Evolutionary conservation across 2,888 invertebrate genomes (phyloP).

Genomic region (Oegoconia quadripuncta): DNA sequence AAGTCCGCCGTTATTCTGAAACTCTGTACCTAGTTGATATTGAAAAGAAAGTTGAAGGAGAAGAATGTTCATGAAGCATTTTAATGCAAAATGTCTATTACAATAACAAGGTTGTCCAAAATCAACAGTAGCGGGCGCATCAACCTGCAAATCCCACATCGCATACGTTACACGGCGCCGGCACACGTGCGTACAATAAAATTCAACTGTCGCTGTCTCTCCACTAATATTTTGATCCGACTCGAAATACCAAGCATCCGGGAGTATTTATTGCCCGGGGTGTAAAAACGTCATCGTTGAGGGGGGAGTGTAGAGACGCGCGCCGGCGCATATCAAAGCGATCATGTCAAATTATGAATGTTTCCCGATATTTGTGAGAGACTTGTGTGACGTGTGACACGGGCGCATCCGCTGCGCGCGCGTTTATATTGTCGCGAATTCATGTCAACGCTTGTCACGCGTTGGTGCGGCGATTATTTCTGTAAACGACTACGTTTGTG

Average conservation of each 20-base stretch:
- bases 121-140: constrained; percentile 30
- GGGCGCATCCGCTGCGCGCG: constrained; percentile 54
- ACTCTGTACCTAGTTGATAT: too few relatives aligned
- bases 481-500: constrained; percentile 14
- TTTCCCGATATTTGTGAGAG: constrained; percentile 70
- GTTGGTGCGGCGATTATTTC: constrained; percentile 44
- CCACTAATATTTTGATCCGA: constrained; percentile 57
- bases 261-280: constrained; percentile 53
- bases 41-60: too few relatives aligned
- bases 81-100: too few relatives aligned
- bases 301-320: constrained; percentile 30
- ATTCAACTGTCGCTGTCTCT: constrained; percentile 39
- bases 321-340: constrained; percentile 55
- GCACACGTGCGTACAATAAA: constrained; percentile 61
- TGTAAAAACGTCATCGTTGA: constrained; percentile 66
- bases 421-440: constrained; percentile 34
- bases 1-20: too few relatives aligned
- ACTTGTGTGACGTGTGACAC: constrained; percentile 66
- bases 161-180: constrained; percentile 24
- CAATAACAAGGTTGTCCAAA: too few relatives aligned
- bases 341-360: constrained; percentile 66
- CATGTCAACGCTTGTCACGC: constrained; percentile 33
- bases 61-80: too few relatives aligned
- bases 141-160: constrained; percentile 41
- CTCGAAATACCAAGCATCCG: constrained; percentile 58